phyloP scores from a whole-genome alignment of 1,140 invertebrate genomes.

The Drosophila jambulina region DNA sequence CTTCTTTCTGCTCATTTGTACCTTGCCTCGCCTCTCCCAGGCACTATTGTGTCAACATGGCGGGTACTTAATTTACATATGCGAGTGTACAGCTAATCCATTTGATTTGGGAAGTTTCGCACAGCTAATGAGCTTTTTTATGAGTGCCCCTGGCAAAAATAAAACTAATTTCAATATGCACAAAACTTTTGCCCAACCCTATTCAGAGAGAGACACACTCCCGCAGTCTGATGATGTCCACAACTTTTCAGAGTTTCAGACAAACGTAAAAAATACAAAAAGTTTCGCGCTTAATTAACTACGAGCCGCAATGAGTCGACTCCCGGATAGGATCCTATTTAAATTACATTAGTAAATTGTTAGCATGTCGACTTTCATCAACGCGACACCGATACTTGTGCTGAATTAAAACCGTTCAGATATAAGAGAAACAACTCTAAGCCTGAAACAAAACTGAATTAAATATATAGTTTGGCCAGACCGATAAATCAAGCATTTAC shows the following conservation, averaged over 20 bases:
- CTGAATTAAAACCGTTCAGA: not conserved
- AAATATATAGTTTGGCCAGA: not conserved
- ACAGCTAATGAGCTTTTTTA: slow-evolving; percentile 63
- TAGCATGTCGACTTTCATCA: slow-evolving; percentile 3
- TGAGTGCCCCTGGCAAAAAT: slow-evolving; percentile 16
- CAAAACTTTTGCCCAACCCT: slow-evolving; percentile 43
- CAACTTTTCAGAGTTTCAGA: slow-evolving; percentile 41
- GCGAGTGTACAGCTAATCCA: slow-evolving; percentile 26
- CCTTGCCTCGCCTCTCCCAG: slow-evolving; percentile 13
- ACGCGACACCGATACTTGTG: not conserved
- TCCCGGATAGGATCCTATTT: slow-evolving; percentile 60
- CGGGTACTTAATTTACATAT: slow-evolving; percentile 54
- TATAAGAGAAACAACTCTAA: not conserved
- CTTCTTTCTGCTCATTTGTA: slow-evolving; percentile 8
- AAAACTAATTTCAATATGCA: slow-evolving; percentile 62
- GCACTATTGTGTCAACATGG: slow-evolving; percentile 32
- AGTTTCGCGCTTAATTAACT: slow-evolving; percentile 63
- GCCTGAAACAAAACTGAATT: not conserved
- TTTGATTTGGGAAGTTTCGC: slow-evolving; percentile 30
- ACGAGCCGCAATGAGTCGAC: slow-evolving; percentile 50
- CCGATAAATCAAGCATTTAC: slow-evolving; percentile 1
- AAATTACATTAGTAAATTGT: slow-evolving; percentile 73
- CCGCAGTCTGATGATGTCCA: slow-evolving; percentile 4
- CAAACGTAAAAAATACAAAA: slow-evolving; percentile 28
- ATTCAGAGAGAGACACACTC: slow-evolving; percentile 9